A percentile compares a stretch with the other conserved stretches of the same genome.
phyloP scores from a whole-genome alignment of 2,888 invertebrate genomes.

The Luperina nickerlii region DNA sequence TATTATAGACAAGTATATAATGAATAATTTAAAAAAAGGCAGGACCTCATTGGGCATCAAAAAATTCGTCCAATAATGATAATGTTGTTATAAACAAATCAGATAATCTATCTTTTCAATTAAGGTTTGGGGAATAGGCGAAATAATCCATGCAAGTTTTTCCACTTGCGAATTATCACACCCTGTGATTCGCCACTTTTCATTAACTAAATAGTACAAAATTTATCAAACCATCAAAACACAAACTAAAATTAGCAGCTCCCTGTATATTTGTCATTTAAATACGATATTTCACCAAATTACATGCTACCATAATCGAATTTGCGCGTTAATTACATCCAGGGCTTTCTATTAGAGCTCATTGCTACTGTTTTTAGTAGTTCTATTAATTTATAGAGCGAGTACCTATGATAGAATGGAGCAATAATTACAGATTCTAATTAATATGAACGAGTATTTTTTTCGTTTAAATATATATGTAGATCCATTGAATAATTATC shows the following conservation, averaged over 20 bases:
- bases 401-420: not conserved
- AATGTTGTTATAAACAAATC: not conserved
- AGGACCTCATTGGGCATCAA: no score
- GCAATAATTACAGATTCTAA: slow-evolving; percentile 33
- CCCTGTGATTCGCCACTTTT: not conserved
- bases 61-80: no score
- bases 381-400: slow-evolving; percentile 35
- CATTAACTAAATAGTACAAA: not conserved
- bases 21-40: no score
- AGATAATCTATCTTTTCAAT: not conserved
- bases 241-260: not conserved
- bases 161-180: no score
- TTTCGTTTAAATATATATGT: slow-evolving; percentile 8
- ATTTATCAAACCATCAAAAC: not conserved
- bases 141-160: no score
- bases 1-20: no score
- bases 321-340: slow-evolving; percentile 45
- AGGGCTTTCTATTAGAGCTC: slow-evolving; percentile 34
- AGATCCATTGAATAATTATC: not conserved
- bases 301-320: slow-evolving; percentile 33
- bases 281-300: slow-evolving; percentile 27
- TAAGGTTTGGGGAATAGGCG: not conserved
- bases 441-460: slow-evolving; percentile 22
- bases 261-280: slow-evolving; percentile 16
- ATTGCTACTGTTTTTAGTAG: slow-evolving; percentile 33